These are phyloP conservation scores for Caenorhabditis becei DNA, from an alignment of 2,888 invertebrate species.

Conservation along the genomic window DNA sequence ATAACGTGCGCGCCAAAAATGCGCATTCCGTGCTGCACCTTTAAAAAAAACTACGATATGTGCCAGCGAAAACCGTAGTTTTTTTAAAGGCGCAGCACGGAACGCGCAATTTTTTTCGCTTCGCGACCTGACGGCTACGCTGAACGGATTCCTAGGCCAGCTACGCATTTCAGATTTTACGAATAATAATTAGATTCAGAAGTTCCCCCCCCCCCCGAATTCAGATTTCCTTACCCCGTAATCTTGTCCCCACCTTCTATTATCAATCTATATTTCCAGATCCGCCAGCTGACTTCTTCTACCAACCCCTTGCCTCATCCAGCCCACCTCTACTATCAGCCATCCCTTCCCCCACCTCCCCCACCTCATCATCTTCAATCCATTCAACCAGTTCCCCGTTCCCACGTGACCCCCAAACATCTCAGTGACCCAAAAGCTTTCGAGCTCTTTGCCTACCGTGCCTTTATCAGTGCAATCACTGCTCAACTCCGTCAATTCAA, in stretches of 20 bases:
- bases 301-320: not conserved
- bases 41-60: too few species aligned
- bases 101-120: too few species aligned
- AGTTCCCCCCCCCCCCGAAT: constrained; percentile 3
- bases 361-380: not conserved
- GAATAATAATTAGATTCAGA: too few species aligned
- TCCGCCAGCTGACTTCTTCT: constrained; percentile 31
- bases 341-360: not conserved
- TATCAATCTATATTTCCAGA: constrained; percentile 27
- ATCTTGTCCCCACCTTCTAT: not conserved
- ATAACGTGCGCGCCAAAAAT: too few species aligned
- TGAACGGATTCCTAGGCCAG: too few species aligned
- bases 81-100: too few species aligned
- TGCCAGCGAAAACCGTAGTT: too few species aligned
- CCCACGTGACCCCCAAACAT: not conserved
- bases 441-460: constrained; percentile 55
- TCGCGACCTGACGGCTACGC: too few species aligned
- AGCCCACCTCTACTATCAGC: constrained; percentile 22
- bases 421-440: constrained; percentile 10
- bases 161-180: too few species aligned
- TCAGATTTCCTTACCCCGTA: too few species aligned
- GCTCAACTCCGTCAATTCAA: constrained; percentile 52
- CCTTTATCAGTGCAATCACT: constrained; percentile 50
- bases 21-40: too few species aligned
- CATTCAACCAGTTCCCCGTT: not conserved